These are phyloP conservation scores for Muscicapa striata DNA, from an alignment of 2,797 vertebrate genomes.

Conservation along the genomic window DNA sequence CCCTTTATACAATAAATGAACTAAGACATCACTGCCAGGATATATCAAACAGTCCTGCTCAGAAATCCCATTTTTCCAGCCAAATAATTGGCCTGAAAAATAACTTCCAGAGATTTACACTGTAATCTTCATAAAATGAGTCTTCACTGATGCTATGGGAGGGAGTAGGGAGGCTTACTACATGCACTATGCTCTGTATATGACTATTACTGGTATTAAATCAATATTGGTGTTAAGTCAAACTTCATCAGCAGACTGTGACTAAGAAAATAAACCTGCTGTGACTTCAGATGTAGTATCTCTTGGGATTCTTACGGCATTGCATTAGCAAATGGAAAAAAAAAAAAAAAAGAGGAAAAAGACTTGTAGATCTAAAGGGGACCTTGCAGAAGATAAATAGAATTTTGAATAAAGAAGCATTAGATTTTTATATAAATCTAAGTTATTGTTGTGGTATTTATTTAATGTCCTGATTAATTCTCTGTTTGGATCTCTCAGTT, in stretches of 20 bases:
- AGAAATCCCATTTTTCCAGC: not conserved
- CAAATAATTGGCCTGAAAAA: constrained; percentile 15
- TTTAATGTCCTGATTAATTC: not conserved
- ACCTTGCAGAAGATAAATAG: not conserved
- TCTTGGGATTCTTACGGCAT: not conserved
- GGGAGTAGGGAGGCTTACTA: not conserved
- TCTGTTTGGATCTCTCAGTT: not conserved
- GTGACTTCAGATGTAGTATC: not conserved
- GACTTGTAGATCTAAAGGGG: fast-evolving
- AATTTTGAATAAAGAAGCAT: not conserved
- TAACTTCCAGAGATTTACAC: not conserved
- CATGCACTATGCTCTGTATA: not conserved
- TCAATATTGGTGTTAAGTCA: not conserved
- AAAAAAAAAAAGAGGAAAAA: not conserved
- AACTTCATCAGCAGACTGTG: not conserved
- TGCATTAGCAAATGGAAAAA: not conserved
- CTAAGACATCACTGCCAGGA: not conserved
- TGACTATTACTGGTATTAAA: not conserved
- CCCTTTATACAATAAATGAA: not conserved
- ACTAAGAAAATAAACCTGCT: not conserved
- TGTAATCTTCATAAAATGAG: not conserved
- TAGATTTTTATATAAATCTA: not conserved
- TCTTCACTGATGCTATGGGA: not conserved
- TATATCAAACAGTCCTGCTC: not conserved
- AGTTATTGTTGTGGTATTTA: not conserved